These are phyloP conservation scores for Dorcus hopei DNA, from an alignment of 2,888 invertebrate species.

Conservation along the genomic window DNA sequence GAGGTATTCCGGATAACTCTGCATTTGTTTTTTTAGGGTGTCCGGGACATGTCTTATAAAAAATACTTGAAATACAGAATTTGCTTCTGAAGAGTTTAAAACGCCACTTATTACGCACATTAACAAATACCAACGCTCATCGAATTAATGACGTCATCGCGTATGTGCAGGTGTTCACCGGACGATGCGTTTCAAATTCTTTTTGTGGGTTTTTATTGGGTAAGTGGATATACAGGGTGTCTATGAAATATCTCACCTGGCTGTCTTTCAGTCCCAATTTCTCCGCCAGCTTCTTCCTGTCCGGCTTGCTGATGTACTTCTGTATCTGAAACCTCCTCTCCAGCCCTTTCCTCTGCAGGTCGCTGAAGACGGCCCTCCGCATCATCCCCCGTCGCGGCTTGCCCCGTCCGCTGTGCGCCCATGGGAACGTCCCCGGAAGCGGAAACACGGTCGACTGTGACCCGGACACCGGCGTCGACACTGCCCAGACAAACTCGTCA, in stretches of 20 bases:
- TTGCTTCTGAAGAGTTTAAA: no score
- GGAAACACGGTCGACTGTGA: constrained; percentile 52
- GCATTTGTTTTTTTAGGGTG: no score
- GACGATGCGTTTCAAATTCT: no score
- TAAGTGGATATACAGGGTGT: no score
- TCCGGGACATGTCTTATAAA: no score
- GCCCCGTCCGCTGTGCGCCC: constrained; percentile 88
- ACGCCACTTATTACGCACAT: no score
- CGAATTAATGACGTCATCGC: no score
- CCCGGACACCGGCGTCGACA: constrained; percentile 51
- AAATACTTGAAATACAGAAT: no score
- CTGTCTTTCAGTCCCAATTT: constrained; percentile 95
- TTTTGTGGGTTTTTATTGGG: no score
- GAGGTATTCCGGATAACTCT: no score
- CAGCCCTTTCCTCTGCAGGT: constrained; percentile 90
- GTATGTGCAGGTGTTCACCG: no score
- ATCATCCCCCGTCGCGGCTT: constrained; percentile 96
- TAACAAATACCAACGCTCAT: no score
- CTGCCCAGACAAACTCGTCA: constrained; percentile 32
- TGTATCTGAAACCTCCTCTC: constrained; percentile 95
- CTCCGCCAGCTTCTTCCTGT: constrained; percentile 94
- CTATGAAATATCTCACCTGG: constrained; percentile 65
- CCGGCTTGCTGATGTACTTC: constrained; percentile 98
- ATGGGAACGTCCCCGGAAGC: constrained; percentile 65
- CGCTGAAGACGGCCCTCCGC: constrained; percentile 90